Conservation (phyloP, 2,888 invertebrate genomes). For the Standfussiana lucernea region DNA sequence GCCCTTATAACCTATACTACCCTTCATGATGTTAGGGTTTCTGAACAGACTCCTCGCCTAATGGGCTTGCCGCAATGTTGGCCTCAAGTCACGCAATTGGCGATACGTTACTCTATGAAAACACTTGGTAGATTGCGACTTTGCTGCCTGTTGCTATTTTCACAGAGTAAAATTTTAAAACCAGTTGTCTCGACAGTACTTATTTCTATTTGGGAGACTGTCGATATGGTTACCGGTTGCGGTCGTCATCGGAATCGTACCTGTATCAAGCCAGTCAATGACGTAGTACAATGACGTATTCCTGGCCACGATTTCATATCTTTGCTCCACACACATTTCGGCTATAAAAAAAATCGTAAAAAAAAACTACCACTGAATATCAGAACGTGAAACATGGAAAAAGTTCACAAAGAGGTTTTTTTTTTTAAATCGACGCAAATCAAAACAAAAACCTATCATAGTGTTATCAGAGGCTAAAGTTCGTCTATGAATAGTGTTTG, state of each 20-base stretch:
- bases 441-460: not conserved
- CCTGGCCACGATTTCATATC: not conserved
- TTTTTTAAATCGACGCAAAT: not conserved
- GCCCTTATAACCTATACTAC: not conserved
- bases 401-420: not conserved
- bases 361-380: not conserved
- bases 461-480: not conserved
- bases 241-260: slow-evolving; percentile 20
- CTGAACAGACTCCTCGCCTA: not conserved
- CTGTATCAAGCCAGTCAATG: slow-evolving; percentile 22
- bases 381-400: not conserved
- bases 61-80: not conserved
- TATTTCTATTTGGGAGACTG: not conserved
- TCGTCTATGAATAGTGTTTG: not conserved
- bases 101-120: not conserved
- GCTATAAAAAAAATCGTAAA: not conserved
- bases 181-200: too few relatives aligned
- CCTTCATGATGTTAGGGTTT: not conserved
- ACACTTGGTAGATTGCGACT: not conserved
- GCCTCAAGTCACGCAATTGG: not conserved
- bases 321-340: not conserved
- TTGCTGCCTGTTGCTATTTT: not conserved
- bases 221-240: not conserved
- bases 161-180: too few relatives aligned
- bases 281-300: slow-evolving; percentile 3